Evolutionary conservation across 2,888 invertebrate species (phyloP).

Genomic region (Clusia tigrina): DNA sequence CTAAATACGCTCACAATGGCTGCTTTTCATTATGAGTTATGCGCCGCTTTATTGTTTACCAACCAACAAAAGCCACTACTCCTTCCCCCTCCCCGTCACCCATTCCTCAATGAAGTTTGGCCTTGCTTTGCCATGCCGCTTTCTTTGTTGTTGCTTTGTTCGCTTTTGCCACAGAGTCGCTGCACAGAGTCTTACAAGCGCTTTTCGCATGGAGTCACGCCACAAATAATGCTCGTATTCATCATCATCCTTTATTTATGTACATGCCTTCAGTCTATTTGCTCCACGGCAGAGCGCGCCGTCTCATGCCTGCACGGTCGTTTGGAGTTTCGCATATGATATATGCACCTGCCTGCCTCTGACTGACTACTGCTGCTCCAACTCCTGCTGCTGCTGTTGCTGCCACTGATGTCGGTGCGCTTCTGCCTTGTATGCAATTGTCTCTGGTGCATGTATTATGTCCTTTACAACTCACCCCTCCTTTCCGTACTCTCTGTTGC

Average conservation of each 20-base stretch:
- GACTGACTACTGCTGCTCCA: neutral
- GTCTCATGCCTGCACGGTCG: neutral
- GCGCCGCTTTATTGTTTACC: no score
- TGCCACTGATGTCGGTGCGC: neutral
- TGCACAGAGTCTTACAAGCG: no score
- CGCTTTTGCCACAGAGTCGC: no score
- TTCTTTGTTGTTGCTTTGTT: no score
- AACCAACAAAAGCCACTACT: no score
- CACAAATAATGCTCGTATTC: neutral
- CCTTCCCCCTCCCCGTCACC: no score
- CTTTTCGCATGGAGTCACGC: no score
- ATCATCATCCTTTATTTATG: slow-evolving; percentile 3
- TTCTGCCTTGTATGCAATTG: no score
- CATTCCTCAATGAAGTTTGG: no score
- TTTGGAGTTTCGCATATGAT: slow-evolving; percentile 2
- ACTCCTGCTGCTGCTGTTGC: neutral
- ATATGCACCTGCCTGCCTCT: neutral
- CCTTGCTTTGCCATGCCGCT: no score
- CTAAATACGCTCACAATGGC: neutral
- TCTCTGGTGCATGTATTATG: neutral
- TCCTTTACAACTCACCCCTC: neutral
- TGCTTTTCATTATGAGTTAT: neutral
- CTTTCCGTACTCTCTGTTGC: neutral
- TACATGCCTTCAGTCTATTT: slow-evolving; percentile 3
- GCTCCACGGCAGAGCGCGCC: neutral